These are phyloP conservation scores for Odontomachus brunneus DNA, from an alignment of 1,140 invertebrate genomes.

Conservation along the genomic window DNA sequence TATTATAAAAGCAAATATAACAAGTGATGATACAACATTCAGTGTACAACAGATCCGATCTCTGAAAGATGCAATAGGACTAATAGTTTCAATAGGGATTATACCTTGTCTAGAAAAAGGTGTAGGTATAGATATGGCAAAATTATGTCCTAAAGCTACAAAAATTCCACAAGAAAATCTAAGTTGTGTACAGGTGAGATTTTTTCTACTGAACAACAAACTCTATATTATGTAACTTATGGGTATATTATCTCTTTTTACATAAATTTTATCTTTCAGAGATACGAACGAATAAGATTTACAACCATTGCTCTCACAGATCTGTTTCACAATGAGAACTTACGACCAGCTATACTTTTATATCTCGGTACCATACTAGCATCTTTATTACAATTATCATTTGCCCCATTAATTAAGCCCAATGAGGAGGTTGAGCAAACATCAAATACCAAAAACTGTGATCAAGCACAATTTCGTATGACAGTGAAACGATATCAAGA, in stretches of 20 bases:
- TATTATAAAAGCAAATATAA: constrained; percentile 61
- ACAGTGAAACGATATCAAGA: constrained; percentile 84
- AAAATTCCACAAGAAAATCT: constrained; percentile 65
- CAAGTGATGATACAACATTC: constrained; percentile 83
- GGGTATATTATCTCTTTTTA: constrained; percentile 7
- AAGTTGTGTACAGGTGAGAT: constrained; percentile 73
- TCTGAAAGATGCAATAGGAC: constrained; percentile 86
- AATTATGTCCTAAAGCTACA: constrained; percentile 79
- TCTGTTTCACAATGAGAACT: constrained; percentile 79
- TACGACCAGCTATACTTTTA: constrained; percentile 81
- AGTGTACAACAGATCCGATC: constrained; percentile 87
- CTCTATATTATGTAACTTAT: constrained; percentile 5
- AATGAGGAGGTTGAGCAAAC: background rate
- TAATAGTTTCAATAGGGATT: constrained; percentile 88
- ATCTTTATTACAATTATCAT: constrained; percentile 89
- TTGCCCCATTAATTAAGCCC: constrained; percentile 88
- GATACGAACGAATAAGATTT: constrained; percentile 79
- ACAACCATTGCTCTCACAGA: constrained; percentile 78
- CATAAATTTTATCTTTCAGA: constrained; percentile 76
- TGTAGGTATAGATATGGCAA: constrained; percentile 86
- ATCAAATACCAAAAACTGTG: background rate
- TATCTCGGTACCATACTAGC: constrained; percentile 86
- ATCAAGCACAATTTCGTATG: constrained; percentile 73
- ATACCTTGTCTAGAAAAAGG: constrained; percentile 88
- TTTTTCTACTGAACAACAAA: background rate